Evolutionary conservation across 2,113 vertebrate species (phyloP).

Genomic region (Tamias sibiricus): DNA sequence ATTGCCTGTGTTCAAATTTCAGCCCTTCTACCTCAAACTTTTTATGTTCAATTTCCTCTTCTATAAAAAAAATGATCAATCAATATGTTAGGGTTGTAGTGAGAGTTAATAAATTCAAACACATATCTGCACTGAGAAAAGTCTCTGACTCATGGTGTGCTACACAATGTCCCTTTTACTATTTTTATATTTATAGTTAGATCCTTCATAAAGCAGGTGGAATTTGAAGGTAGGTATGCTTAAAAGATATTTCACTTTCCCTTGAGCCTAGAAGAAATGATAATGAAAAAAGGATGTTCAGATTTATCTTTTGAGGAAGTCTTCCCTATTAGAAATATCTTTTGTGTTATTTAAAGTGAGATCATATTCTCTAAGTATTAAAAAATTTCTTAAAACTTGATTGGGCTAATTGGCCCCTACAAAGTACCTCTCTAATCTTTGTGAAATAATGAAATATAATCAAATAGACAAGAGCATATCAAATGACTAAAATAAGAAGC

Average conservation of each 20-base stretch:
- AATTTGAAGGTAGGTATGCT: neutral
- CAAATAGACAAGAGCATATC: neutral
- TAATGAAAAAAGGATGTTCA: neutral
- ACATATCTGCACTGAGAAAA: neutral
- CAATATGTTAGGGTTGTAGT: neutral
- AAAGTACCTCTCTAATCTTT: neutral
- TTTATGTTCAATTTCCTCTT: neutral
- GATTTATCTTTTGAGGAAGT: constrained; percentile 7
- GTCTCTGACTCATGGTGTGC: neutral
- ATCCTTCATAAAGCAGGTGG: neutral
- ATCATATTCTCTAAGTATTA: neutral
- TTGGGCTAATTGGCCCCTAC: neutral
- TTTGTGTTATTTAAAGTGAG: neutral
- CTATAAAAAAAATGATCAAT: neutral
- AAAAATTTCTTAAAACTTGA: neutral
- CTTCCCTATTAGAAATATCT: neutral
- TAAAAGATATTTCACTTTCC: neutral
- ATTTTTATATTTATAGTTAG: neutral
- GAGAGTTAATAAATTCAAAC: neutral
- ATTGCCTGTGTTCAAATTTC: neutral
- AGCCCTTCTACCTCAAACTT: neutral
- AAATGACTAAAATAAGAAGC: neutral
- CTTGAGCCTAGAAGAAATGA: neutral
- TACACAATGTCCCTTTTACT: neutral
- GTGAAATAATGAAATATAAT: constrained; percentile 4